A percentile compares a stretch with the other conserved stretches of the same genome.
phyloP scores from a whole-genome alignment of 1,140 invertebrate species.

The Drosophila eugracilis region DNA sequence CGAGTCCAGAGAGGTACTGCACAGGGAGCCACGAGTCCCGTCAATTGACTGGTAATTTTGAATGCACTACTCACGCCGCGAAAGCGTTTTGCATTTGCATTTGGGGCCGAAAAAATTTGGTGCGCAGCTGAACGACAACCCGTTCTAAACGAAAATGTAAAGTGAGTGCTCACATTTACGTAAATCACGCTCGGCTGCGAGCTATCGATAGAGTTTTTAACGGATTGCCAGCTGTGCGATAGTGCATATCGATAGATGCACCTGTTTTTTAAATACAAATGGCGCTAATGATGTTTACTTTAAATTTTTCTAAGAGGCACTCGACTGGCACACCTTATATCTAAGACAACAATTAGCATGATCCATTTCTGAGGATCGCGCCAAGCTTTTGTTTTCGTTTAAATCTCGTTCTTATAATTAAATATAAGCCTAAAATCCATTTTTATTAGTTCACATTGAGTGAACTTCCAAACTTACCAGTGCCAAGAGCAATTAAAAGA shows the following conservation, averaged over 20 bases:
- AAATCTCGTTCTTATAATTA: too few species aligned
- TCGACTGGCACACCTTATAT: too few species aligned
- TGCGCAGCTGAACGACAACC: constrained; percentile 10
- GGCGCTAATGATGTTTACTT: not conserved
- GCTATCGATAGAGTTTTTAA: constrained; percentile 1
- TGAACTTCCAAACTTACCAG: too few species aligned
- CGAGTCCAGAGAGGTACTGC: not conserved
- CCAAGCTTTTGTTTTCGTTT: too few species aligned
- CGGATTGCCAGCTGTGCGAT: not conserved
- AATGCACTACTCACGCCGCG: constrained; percentile 50
- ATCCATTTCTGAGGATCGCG: too few species aligned
- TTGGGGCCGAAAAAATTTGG: constrained; percentile 27
- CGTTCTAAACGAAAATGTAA: constrained; percentile 17
- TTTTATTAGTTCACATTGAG: too few species aligned
- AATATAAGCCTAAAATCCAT: too few species aligned
- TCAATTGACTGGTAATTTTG: constrained; percentile 35
- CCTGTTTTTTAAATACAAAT: not conserved
- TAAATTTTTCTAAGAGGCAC: too few species aligned
- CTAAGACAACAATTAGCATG: too few species aligned
- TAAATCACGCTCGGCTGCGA: not conserved
- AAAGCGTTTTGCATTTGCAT: constrained; percentile 50
- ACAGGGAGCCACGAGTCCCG: not conserved
- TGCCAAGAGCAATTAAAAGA: too few species aligned
- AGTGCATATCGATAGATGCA: constrained; percentile 8
- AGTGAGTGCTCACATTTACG: constrained; percentile 7